Base-by-base conservation (phyloP, 2,888 invertebrate species). In the Notodonta ziczac region DNA sequence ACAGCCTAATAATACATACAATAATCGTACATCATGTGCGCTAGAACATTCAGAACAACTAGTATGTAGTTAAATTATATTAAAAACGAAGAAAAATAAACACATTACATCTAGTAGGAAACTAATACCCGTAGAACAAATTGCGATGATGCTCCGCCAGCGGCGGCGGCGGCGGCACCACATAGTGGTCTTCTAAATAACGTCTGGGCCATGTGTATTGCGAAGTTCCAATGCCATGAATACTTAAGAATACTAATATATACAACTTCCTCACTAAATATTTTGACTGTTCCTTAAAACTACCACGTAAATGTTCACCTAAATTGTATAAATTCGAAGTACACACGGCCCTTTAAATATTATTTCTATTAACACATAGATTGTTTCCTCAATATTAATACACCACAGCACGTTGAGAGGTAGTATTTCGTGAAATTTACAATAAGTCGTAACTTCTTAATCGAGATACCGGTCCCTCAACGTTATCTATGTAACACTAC, bases 81-180 rank as follows among this genome's bases (percentile, higher is more conserved):
- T 77, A 78, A 88, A 73, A 89, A 90, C 88, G 82, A 87, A 80
- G 76, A 85, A 90, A 90, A 88, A 86, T 91, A 77, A 89, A 88
- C 85, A 86, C 81, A 82, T 87, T 93, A 93, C 83, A 86, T 73
- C 93, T 93, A 93, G 80, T 93, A 93, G 93, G 93, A 93, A 94
- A 94, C 94, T 92, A 94, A 94, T 94, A 94, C 94, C 94, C 94
- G 94, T 94, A 94, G 84, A 91, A 90, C 87, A 88, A 89, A 94
- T 94, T 93, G 93, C 93, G 83, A 84, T 78, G 80, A 84, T 79
- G 78, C 81, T 78, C 69, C 76, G 73, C 71, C 72, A 69, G 61
- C 60, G 65, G 69, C 74, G 76, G 70, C 73, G 56, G 61, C 61
- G 50, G 67, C 70, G 66, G 69, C 66, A 44, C 61, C 62, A 66